phyloP scores from a whole-genome alignment of 2,888 invertebrate genomes.

The Timema cristinae region DNA sequence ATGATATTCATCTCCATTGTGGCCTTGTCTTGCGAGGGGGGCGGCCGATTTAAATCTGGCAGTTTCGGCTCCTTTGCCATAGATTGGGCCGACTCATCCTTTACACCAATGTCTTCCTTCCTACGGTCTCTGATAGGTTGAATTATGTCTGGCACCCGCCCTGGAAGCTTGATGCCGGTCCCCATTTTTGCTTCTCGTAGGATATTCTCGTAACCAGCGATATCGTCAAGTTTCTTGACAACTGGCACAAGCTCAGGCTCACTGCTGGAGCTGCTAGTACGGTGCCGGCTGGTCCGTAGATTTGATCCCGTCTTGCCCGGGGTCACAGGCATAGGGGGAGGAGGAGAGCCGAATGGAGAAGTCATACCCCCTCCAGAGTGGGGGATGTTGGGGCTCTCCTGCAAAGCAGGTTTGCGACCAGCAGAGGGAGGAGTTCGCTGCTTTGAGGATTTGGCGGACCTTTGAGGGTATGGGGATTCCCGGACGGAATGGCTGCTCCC shows the following conservation, averaged over 20 bases:
- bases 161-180: conserved; percentile 39
- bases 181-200: conserved; percentile 50
- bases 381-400: conserved; percentile 13
- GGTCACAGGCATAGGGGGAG: conserved; percentile 31
- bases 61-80: conserved; percentile 47
- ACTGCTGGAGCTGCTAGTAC: conserved; percentile 49
- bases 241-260: conserved; percentile 60
- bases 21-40: conserved; percentile 32
- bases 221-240: conserved; percentile 59
- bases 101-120: conserved; percentile 26
- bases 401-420: conserved; percentile 6
- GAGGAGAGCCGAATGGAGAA: conserved; percentile 31
- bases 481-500: conserved; percentile 7
- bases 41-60: conserved; percentile 47
- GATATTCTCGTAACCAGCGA: conserved; percentile 58
- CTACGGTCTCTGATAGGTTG: conserved; percentile 38
- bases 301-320: conserved; percentile 33
- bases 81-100: conserved; percentile 25
- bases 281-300: conserved; percentile 39
- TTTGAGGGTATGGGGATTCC: conserved; percentile 24
- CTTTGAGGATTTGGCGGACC: conserved; percentile 20
- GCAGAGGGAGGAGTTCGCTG: conserved; percentile 26
- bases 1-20: not conserved
- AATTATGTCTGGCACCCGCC: conserved; percentile 40
- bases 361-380: conserved; percentile 19